Conservation (phyloP, 2,797 vertebrate species). For the Xyrichtys novacula region DNA sequence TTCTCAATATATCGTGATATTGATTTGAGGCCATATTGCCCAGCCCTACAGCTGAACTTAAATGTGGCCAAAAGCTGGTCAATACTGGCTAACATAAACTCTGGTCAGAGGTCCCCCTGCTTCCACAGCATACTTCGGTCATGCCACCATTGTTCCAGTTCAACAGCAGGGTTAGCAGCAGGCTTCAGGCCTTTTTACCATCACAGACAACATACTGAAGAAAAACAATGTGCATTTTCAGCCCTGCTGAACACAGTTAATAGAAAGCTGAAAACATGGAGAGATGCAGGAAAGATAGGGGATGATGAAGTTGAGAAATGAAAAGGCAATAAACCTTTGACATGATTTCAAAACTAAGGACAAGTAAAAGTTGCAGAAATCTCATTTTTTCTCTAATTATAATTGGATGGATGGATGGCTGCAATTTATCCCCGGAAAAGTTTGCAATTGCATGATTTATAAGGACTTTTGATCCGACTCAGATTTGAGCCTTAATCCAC, state of each 20-base stretch:
- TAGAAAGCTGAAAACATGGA: constrained; percentile 18
- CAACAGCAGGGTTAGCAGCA: constrained; percentile 53
- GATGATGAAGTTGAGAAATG: neutral
- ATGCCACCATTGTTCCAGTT: constrained; percentile 58
- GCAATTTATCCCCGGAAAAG: neutral
- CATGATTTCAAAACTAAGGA: neutral
- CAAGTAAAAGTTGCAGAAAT: neutral
- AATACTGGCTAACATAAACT: too few relatives aligned
- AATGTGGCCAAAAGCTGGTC: too few relatives aligned
- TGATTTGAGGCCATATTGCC: too few relatives aligned
- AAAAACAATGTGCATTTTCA: constrained; percentile 49
- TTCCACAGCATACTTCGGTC: constrained; percentile 45
- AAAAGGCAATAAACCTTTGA: neutral
- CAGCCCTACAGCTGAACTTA: too few relatives aligned
- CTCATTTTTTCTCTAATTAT: neutral
- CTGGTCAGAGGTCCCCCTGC: constrained; percentile 19
- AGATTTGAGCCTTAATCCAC: constrained; percentile 41
- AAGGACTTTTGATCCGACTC: constrained; percentile 33
- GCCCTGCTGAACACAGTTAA: constrained; percentile 21
- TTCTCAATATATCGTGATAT: too few relatives aligned
- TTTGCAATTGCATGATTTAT: constrained; percentile 15
- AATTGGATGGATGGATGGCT: neutral
- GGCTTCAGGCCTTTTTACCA: constrained; percentile 28
- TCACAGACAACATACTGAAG: constrained; percentile 55
- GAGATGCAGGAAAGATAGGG: neutral